Conservation (phyloP, 2,113 vertebrate genomes). For the Haliaeetus leucogaster region DNA sequence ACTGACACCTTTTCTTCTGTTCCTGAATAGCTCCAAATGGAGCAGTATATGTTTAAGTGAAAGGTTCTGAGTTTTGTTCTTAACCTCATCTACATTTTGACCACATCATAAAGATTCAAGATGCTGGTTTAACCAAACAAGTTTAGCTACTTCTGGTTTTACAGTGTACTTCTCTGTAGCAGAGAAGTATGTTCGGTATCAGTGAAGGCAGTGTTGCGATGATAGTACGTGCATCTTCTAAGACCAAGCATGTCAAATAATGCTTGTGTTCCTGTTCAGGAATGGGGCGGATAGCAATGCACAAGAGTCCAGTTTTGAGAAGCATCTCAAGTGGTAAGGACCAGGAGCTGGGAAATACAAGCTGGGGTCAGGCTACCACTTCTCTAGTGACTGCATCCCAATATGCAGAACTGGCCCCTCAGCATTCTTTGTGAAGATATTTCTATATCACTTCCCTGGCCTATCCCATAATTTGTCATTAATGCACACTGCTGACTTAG, state of each 20-base stretch:
- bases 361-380: background rate
- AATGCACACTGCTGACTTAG: background rate
- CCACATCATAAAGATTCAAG: background rate
- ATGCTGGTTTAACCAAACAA: background rate
- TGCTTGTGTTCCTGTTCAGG: background rate
- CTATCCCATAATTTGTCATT: background rate
- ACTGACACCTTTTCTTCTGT: background rate
- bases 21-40: background rate
- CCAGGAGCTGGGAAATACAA: background rate
- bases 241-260: background rate
- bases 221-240: rapidly evolving
- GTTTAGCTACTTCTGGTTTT: background rate
- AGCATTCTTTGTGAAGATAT: background rate
- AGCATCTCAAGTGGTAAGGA: background rate
- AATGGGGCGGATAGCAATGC: background rate
- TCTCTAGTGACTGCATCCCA: background rate
- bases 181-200: background rate
- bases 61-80: background rate
- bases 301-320: background rate
- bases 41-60: background rate
- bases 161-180: background rate
- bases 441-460: background rate
- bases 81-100: background rate
- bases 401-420: background rate
- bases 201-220: background rate